Evolutionary conservation across 2,888 invertebrate genomes (phyloP), one percentile per base, ranked within the genome.

Genomic region (Electrophaes corylata): DNA sequence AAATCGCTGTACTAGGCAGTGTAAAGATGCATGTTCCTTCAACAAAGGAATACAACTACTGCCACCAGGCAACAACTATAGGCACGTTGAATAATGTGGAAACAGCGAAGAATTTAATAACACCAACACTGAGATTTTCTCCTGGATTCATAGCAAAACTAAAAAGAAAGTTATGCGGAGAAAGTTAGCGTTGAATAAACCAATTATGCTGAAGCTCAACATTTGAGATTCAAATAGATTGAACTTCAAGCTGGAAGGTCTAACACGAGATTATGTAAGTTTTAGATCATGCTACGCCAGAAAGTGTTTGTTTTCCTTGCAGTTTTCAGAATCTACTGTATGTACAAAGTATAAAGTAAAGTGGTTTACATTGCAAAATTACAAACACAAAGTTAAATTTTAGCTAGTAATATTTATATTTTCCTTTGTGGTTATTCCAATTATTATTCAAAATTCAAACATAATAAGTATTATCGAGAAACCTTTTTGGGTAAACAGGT

Each of bases 81-180:
- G 26, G 26, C 26, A 29, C 26, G n/a, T n/a, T n/a, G 26, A 29
- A 10, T 29, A 29, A 10, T 6, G 16, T 16, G 16, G 16, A 37
- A 37, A 37, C 37, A 37, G 16, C 37, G 14, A 23, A 76, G 70
- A 79, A 78, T 78, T 75, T 78, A 76, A 79, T 79, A 76, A 69
- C 62, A 62, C 53, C 65, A 48, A 66, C 61, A 67, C 52, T 14
- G 45, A 55, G 52, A 53, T 57, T 31, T 35, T 41, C 46, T 44
- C 40, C 26, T 47, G 45, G 44, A 58, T 60, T 56, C 57, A 56
- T 59, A 44, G 59, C 52, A 23, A 43, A 59, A 49, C 48, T 58
- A 58, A 47, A 43, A 60, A 57, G 48, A 53, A 60, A 64, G 62
- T 54, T 61, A 47, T 48, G 49, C 54, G 31, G 46, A 50, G 52